Conservation (phyloP, 1,140 invertebrate genomes). For the Capitella teleta region DNA sequence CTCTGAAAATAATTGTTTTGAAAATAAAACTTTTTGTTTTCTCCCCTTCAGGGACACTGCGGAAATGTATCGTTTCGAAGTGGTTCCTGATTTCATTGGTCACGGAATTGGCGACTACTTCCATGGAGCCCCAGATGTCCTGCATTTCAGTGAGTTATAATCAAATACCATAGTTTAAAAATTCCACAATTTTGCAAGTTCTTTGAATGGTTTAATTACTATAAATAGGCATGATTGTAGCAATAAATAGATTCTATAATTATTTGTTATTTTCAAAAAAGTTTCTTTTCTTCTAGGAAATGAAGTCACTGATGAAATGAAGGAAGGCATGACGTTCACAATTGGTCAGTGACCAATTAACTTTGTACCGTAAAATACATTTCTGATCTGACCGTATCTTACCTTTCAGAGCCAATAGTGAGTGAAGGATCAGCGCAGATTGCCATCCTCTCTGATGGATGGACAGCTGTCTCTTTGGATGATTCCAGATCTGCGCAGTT, state of each 20-base stretch:
- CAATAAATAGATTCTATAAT: conserved; percentile 10
- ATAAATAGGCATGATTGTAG: neutral
- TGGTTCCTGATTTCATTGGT: conserved; percentile 71
- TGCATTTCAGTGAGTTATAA: conserved; percentile 31
- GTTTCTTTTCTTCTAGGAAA: too few species aligned
- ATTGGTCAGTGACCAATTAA: too few species aligned
- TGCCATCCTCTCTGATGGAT: conserved; percentile 67
- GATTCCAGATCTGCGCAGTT: conserved; percentile 71
- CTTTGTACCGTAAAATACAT: too few species aligned
- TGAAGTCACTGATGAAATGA: too few species aligned
- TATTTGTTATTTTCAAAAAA: neutral
- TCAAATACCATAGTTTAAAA: too few species aligned
- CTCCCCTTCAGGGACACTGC: conserved; percentile 43
- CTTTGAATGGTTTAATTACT: neutral
- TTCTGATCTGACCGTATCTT: too few species aligned
- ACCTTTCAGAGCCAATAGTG: conserved; percentile 69
- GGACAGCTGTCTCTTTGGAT: conserved; percentile 74
- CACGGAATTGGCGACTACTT: conserved; percentile 89
- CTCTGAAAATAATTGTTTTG: too few species aligned
- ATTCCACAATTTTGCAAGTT: too few species aligned
- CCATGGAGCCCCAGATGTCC: conserved; percentile 79
- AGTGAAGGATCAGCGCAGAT: conserved; percentile 58
- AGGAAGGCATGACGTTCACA: too few species aligned
- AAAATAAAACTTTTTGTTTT: conserved; percentile 6
- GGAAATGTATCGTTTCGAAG: conserved; percentile 49